Evolutionary conservation across 2,888 invertebrate genomes (phyloP).

Genomic region (Ypsolopha sequella): DNA sequence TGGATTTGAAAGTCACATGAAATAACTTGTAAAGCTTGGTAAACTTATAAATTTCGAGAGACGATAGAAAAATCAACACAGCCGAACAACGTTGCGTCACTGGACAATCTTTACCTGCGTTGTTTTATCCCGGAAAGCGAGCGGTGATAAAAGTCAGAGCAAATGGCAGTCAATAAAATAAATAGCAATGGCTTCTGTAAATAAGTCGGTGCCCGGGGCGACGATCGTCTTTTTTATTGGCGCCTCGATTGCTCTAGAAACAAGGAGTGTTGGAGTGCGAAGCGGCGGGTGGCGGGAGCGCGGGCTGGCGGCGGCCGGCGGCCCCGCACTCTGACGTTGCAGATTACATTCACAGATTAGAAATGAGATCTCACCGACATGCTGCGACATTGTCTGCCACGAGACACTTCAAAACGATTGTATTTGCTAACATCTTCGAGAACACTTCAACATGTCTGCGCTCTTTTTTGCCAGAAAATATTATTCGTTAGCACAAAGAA

Average conservation of each 20-base stretch:
- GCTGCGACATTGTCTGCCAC: constrained; percentile 28
- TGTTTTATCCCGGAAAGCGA: constrained; percentile 61
- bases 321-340: constrained; percentile 31
- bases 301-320: constrained; percentile 17
- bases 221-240: constrained; percentile 71
- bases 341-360: constrained; percentile 60
- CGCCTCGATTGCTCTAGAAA: constrained; percentile 70
- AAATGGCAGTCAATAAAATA: constrained; percentile 71
- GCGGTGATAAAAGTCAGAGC: constrained; percentile 66
- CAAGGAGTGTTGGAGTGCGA: constrained; percentile 43
- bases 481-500: neutral
- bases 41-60: too few relatives aligned
- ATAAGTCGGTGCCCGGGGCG: constrained; percentile 65
- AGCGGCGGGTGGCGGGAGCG: constrained; percentile 15
- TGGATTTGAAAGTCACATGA: too few relatives aligned
- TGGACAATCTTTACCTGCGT: constrained; percentile 41
- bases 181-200: constrained; percentile 69
- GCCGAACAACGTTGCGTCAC: neutral
- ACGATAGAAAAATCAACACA: too few relatives aligned
- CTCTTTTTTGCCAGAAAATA: neutral
- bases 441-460: neutral
- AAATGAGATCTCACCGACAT: constrained; percentile 41
- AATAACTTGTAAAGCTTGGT: too few relatives aligned
- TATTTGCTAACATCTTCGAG: constrained; percentile 2
- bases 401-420: constrained; percentile 17